Evolutionary conservation across 2,797 vertebrate species (phyloP), one percentile per base, ranked within the genome.

Genomic region (Siniperca obscura): DNA sequence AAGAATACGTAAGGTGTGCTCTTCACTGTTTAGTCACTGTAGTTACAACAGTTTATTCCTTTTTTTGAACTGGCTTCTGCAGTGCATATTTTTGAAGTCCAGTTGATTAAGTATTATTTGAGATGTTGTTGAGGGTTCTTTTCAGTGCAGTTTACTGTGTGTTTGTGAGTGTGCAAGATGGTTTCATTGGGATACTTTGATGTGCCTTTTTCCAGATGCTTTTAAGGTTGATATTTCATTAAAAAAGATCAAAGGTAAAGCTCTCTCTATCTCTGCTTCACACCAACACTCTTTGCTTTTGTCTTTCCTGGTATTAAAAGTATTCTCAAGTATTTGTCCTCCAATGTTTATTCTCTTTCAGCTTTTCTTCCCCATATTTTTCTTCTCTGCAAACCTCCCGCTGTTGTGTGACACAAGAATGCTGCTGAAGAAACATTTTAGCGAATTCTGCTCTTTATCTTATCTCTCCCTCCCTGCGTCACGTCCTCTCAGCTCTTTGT

Each of bases 101-200:
- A 68, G 62, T 66, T 81, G 55, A 85, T 78, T 59, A 64, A 73
- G 70, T 36, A 10, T 52, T 44, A 40, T 62, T 79, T 42, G 57
- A 69, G 70, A 66, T 64, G 62, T 46, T 59, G 44, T 70, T 34
- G 67, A 66, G 70, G 59, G 27, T 82, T 74, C 70, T 40, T 66
- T 13, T 56, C n/a, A 19, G 25, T 42, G 10, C 0, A 38, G 44
- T 16, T 19, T n/a, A 13, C 59, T 34, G 52, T 57, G 34, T 53
- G 62, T 74, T 59, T 55, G 19, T 21, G 65, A 60, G 52, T 36
- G 40, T 69, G 50, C 1, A 19, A 34, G 72, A 11, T 11, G 65
- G 83, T 80, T 87, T 88, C 55, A 81, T 91, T 53, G 67, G 12
- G 42, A 52, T 5, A 65, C 80, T 92, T 86, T 90, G 78, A 90